Evolutionary conservation across 2,113 vertebrate species (phyloP).

Genomic region (Xenopus tropicalis): DNA sequence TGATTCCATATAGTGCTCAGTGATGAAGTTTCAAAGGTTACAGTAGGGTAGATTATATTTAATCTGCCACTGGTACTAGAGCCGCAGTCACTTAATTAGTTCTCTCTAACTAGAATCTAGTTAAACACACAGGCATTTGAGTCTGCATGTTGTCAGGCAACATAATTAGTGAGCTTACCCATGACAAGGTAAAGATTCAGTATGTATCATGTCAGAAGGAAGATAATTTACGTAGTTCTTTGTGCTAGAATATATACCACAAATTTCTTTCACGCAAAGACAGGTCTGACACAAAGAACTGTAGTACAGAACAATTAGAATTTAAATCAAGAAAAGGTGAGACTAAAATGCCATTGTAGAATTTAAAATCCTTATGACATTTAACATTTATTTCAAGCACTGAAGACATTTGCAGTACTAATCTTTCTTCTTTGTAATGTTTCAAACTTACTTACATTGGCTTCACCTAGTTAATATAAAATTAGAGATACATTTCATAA

Average conservation of each 20-base stretch:
- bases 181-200: neutral
- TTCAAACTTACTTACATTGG: neutral
- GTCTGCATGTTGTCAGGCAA: neutral
- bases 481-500: neutral
- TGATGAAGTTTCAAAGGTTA: too few relatives aligned
- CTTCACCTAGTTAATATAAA: neutral
- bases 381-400: neutral
- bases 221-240: neutral
- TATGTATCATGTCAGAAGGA: neutral
- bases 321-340: constrained; percentile 16
- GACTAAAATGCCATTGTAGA: constrained; percentile 8
- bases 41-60: too few relatives aligned
- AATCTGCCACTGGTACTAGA: too few relatives aligned
- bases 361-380: constrained; percentile 15
- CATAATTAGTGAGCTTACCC: neutral
- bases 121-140: too few relatives aligned
- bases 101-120: too few relatives aligned
- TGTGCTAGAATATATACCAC: neutral
- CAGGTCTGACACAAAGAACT: constrained; percentile 8
- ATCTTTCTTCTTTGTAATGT: constrained; percentile 9
- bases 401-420: neutral
- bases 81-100: too few relatives aligned
- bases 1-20: too few relatives aligned
- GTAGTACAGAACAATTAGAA: constrained; percentile 17
- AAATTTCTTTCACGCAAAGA: neutral